Evolutionary conservation across 2,888 invertebrate genomes (phyloP).

Genomic region (Tuberolachnus salignus): DNA sequence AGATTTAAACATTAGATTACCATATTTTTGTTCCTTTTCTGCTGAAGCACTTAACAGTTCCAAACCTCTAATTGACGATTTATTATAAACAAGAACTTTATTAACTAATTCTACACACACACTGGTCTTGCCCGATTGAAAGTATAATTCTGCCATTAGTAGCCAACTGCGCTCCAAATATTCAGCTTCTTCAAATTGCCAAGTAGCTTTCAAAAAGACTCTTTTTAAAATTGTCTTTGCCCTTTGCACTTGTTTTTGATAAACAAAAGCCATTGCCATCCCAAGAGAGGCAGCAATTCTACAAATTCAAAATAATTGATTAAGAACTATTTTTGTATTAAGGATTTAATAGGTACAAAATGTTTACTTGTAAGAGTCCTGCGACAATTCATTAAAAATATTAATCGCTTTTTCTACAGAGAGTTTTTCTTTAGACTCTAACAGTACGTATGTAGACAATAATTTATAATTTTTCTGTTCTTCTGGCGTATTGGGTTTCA

Average conservation of each 20-base stretch:
- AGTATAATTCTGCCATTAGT: constrained; percentile 87
- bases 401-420: constrained; percentile 84
- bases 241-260: constrained; percentile 87
- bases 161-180: constrained; percentile 95
- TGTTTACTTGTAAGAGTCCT: constrained; percentile 62
- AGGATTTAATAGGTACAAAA: constrained; percentile 69
- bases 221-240: constrained; percentile 92
- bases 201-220: constrained; percentile 75
- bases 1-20: constrained; percentile 60
- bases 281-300: constrained; percentile 60
- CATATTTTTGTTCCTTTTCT: constrained; percentile 91
- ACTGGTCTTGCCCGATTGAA: constrained; percentile 82
- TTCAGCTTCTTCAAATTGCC: constrained; percentile 96
- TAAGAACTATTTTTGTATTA: neutral
- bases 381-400: constrained; percentile 70
- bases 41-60: constrained; percentile 85
- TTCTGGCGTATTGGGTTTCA: constrained; percentile 71
- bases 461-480: constrained; percentile 73
- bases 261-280: constrained; percentile 61
- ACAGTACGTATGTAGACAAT: constrained; percentile 78
- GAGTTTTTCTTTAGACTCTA: constrained; percentile 83
- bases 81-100: constrained; percentile 79
- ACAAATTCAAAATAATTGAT: neutral
- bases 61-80: constrained; percentile 87
- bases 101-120: constrained; percentile 82